These are phyloP conservation scores for Corythoichthys intestinalis DNA, from an alignment of 2,113 vertebrate species.

Conservation along the genomic window DNA sequence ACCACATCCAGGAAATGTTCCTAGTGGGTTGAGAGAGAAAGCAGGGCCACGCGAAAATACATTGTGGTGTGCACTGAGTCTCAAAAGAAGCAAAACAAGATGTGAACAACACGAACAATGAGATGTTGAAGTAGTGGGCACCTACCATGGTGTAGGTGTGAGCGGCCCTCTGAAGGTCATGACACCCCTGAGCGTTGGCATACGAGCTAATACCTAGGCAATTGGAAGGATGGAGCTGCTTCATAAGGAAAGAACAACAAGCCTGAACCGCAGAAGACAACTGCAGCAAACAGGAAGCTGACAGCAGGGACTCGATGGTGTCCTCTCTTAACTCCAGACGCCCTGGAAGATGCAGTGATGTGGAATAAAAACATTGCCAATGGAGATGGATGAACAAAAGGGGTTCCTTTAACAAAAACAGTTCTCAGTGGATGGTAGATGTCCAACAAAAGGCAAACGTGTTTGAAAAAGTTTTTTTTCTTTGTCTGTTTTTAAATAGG, in stretches of 20 bases:
- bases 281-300: constrained; percentile 93
- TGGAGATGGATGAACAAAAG: not conserved
- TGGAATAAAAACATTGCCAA: not conserved
- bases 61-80: not conserved
- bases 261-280: constrained; percentile 93
- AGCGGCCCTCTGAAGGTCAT: constrained; percentile 91
- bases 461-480: no score
- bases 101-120: not conserved
- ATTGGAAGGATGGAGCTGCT: constrained; percentile 97
- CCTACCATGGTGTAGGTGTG: constrained; percentile 97
- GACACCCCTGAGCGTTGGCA: constrained; percentile 93
- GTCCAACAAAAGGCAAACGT: not conserved
- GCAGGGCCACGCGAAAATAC: not conserved
- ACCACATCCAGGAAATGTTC: constrained; percentile 97
- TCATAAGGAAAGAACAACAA: constrained; percentile 94
- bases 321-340: constrained; percentile 95
- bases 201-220: constrained; percentile 97
- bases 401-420: no score
- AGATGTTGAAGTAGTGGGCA: not conserved
- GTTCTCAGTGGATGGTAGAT: not conserved
- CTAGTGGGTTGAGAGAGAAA: constrained; percentile 56
- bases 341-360: constrained; percentile 66
- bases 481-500: no score
- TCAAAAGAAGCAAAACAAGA: not conserved
- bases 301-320: constrained; percentile 92